These are phyloP conservation scores for Orthosia cruda DNA, from an alignment of 2,888 invertebrate genomes.

Conservation along the genomic window DNA sequence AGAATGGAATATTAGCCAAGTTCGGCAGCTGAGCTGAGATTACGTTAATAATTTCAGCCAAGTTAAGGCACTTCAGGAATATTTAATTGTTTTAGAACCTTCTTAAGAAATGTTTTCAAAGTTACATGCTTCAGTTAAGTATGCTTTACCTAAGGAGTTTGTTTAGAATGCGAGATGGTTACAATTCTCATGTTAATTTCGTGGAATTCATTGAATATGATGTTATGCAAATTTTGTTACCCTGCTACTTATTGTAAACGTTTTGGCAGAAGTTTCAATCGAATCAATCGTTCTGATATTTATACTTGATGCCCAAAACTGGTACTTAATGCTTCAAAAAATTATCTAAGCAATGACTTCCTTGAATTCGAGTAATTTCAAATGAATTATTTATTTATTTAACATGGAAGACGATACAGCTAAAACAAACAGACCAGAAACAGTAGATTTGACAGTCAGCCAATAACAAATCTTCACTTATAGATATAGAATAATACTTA, in stretches of 20 bases:
- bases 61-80: slow-evolving; percentile 67
- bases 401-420: too few relatives aligned
- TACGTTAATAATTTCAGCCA: slow-evolving; percentile 68
- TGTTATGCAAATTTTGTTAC: slow-evolving; percentile 12
- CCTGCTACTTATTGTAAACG: not conserved
- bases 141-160: slow-evolving; percentile 49
- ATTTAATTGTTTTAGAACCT: slow-evolving; percentile 69
- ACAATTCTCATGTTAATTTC: slow-evolving; percentile 37
- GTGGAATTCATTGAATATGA: slow-evolving; percentile 26
- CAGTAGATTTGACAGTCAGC: too few relatives aligned
- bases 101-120: slow-evolving; percentile 64
- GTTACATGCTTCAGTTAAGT: slow-evolving; percentile 52
- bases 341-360: too few relatives aligned
- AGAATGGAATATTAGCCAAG: slow-evolving; percentile 61
- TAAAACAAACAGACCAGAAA: too few relatives aligned
- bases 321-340: not conserved
- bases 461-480: too few relatives aligned
- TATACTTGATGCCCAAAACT: not conserved
- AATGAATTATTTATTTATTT: too few relatives aligned
- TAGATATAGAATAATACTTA: too few relatives aligned
- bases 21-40: slow-evolving; percentile 61
- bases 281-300: not conserved
- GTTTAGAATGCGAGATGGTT: slow-evolving; percentile 38
- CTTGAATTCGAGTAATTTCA: too few relatives aligned
- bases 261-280: slow-evolving; percentile 8